Evolutionary conservation across 2,888 invertebrate genomes (phyloP).

Genomic region (Catocala fraxini): DNA sequence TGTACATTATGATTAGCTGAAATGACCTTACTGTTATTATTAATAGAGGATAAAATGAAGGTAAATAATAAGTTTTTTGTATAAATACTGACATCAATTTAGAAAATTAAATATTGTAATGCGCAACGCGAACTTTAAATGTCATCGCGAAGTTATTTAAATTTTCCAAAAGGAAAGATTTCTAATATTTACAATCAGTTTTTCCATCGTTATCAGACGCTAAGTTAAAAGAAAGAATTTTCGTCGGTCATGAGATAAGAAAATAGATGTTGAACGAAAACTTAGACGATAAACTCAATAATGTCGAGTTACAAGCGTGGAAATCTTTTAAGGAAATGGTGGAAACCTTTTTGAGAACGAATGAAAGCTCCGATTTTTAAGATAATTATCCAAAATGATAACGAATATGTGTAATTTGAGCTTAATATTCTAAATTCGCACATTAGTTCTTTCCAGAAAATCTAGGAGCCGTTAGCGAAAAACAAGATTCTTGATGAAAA

Average conservation of each 20-base stretch:
- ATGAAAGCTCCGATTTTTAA: too few species aligned
- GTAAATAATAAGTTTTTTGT: not conserved
- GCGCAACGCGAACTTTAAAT: not conserved
- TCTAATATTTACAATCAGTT: not conserved
- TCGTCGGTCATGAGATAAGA: not conserved
- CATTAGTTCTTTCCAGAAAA: too few species aligned
- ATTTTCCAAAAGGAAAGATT: not conserved
- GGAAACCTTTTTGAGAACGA: not conserved
- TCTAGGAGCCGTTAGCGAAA: not conserved
- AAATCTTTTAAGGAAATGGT: not conserved
- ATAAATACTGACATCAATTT: not conserved
- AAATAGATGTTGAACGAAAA: too few species aligned
- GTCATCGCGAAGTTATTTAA: too few species aligned
- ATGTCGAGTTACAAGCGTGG: conserved; percentile 1
- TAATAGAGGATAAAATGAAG: not conserved
- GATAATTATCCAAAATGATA: too few species aligned
- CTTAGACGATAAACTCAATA: too few species aligned
- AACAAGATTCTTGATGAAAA: not conserved
- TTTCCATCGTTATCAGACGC: conserved; percentile 1
- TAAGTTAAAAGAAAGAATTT: conserved; percentile 1
- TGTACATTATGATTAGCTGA: not conserved
- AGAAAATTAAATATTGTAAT: not conserved
- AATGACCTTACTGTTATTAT: not conserved
- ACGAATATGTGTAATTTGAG: too few species aligned
- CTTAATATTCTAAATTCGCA: too few species aligned